Conservation (phyloP, 2,888 invertebrate species). For the Hipparchia sbordonii region DNA sequence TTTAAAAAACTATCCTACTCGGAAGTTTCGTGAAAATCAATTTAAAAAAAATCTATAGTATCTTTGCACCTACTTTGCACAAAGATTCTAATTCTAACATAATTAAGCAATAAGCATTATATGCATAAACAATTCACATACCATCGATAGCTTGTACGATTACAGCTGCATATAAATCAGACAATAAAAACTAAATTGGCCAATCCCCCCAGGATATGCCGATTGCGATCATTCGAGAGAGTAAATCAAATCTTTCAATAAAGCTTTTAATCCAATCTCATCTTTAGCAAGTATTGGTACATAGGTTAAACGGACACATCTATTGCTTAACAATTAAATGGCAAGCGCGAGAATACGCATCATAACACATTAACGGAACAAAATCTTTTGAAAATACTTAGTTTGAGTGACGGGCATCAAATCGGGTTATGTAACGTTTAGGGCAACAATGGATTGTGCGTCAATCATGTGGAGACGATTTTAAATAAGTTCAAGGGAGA, state of each 20-base stretch:
- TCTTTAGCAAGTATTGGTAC: slow-evolving; percentile 49
- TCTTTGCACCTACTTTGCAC: no score
- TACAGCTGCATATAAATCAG: slow-evolving; percentile 17
- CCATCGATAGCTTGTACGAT: slow-evolving; percentile 11
- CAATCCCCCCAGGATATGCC: slow-evolving; percentile 27
- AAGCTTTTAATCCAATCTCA: slow-evolving; percentile 34
- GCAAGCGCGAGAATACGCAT: slow-evolving; percentile 76
- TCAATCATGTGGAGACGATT: slow-evolving; percentile 80
- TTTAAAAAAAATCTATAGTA: no score
- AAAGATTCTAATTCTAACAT: background rate
- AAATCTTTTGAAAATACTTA: slow-evolving; percentile 65
- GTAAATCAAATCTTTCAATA: slow-evolving; percentile 33
- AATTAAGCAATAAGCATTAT: slow-evolving; percentile 5
- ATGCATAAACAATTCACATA: background rate
- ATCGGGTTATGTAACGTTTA: slow-evolving; percentile 69
- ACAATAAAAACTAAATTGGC: slow-evolving; percentile 25
- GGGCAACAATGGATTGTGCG: slow-evolving; percentile 69
- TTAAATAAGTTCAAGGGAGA: slow-evolving; percentile 79
- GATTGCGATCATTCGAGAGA: slow-evolving; percentile 25
- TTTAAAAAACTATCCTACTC: no score
- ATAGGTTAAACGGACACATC: slow-evolving; percentile 66
- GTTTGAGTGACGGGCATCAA: slow-evolving; percentile 74
- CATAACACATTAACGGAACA: slow-evolving; percentile 77
- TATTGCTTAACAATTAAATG: slow-evolving; percentile 79
- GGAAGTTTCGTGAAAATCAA: no score